phyloP scores from a whole-genome alignment of 2,797 vertebrate species.

The Amphiprion clarkii region DNA sequence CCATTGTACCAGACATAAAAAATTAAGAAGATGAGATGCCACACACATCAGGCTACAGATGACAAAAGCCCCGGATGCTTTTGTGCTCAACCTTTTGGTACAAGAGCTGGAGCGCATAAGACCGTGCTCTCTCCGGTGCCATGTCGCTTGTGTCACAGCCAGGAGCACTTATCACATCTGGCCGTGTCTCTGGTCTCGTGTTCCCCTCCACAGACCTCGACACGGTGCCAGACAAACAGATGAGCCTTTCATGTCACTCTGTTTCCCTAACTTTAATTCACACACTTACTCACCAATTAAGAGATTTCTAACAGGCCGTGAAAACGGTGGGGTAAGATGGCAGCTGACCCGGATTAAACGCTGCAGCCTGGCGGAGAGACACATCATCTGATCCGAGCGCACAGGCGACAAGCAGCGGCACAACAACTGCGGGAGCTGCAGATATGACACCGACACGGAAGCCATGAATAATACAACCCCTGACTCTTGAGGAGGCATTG shows the following conservation, averaged over 20 bases:
- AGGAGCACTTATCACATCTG: constrained; percentile 75
- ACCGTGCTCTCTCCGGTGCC: constrained; percentile 28
- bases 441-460: constrained; percentile 54
- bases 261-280: constrained; percentile 53
- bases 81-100: constrained; percentile 22
- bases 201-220: constrained; percentile 43
- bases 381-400: constrained; percentile 61
- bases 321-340: constrained; percentile 60
- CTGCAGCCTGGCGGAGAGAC: constrained; percentile 56
- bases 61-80: constrained; percentile 28
- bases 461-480: constrained; percentile 69
- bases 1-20: constrained; percentile 5
- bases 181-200: constrained; percentile 51
- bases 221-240: constrained; percentile 71
- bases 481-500: constrained; percentile 46
- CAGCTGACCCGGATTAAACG: constrained; percentile 76
- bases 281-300: constrained; percentile 66
- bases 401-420: constrained; percentile 50
- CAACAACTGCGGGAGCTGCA: constrained; percentile 51
- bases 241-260: constrained; percentile 50
- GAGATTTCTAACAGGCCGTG: constrained; percentile 56
- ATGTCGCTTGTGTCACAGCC: constrained; percentile 64
- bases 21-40: constrained; percentile 9
- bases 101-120: constrained; percentile 54
- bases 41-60: background rate